phyloP scores from a whole-genome alignment of 2,797 vertebrate species.

The Pygocentrus nattereri region DNA sequence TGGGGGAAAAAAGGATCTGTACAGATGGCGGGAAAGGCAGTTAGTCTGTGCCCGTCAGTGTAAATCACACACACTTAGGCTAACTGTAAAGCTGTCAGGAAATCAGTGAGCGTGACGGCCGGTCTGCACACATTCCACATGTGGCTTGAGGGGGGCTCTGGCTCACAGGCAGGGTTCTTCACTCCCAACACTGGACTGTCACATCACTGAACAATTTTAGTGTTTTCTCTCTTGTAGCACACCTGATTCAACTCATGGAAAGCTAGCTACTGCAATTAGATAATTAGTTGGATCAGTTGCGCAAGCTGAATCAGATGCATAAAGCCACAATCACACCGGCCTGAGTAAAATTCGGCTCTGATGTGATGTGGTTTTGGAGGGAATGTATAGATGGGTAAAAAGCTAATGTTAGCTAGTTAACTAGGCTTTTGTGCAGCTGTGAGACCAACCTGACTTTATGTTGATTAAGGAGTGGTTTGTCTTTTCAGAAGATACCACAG shows the following conservation, averaged over 20 bases:
- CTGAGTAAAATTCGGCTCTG: too few species aligned
- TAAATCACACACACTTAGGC: slow-evolving; percentile 50
- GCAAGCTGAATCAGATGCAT: neutral
- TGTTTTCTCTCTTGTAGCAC: neutral
- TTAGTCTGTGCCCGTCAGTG: slow-evolving; percentile 33
- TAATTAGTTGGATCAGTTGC: neutral
- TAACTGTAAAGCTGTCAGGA: slow-evolving; percentile 54
- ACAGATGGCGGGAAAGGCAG: slow-evolving; percentile 41
- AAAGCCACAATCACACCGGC: too few species aligned
- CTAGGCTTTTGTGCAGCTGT: too few species aligned
- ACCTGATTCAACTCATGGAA: neutral
- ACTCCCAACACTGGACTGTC: slow-evolving; percentile 20
- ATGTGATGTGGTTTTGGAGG: too few species aligned
- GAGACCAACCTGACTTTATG: too few species aligned
- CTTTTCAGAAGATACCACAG: too few species aligned
- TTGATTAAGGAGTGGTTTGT: too few species aligned
- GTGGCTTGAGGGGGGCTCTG: slow-evolving; percentile 9
- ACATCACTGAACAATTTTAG: neutral
- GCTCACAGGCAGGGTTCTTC: slow-evolving; percentile 13
- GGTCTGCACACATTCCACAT: slow-evolving; percentile 45
- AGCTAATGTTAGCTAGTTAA: too few species aligned
- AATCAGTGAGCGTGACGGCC: slow-evolving; percentile 31
- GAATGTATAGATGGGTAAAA: too few species aligned
- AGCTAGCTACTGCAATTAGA: neutral
- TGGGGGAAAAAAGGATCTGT: slow-evolving; percentile 1